Conservation (phyloP, 2,797 vertebrate genomes). For the Ambastaia sidthimunki region DNA sequence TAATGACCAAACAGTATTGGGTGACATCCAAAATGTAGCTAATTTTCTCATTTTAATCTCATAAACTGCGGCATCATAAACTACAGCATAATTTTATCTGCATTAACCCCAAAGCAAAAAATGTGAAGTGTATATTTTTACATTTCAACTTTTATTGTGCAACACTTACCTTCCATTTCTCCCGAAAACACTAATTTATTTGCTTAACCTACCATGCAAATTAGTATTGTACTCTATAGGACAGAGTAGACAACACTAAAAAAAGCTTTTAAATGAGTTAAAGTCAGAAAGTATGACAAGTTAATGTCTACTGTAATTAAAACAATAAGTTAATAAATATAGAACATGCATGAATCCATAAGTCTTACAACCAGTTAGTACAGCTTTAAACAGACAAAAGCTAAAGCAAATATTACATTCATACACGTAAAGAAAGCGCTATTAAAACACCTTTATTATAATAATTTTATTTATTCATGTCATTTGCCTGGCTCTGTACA, state of each 20-base stretch:
- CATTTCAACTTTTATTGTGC: not conserved
- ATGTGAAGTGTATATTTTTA: not conserved
- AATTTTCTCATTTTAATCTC: too few relatives aligned
- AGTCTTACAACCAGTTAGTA: not conserved
- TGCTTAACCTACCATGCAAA: conserved; percentile 6
- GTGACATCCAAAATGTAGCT: not conserved
- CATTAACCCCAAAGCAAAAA: not conserved
- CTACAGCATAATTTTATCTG: not conserved
- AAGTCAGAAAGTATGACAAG: not conserved
- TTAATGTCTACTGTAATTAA: not conserved
- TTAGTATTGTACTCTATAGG: not conserved
- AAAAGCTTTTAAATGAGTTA: not conserved
- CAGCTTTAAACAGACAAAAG: not conserved
- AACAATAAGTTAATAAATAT: not conserved
- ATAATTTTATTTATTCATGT: not conserved
- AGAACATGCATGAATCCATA: not conserved
- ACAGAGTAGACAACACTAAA: not conserved
- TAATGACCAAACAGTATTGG: not conserved
- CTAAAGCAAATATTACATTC: not conserved
- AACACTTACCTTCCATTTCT: not conserved
- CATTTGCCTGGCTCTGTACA: conserved; percentile 12
- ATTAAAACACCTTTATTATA: conserved; percentile 12
- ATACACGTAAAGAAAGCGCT: not conserved
- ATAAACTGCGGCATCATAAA: not conserved
- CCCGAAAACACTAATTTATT: not conserved